Percentiles rank a stretch among this genome's conserved stretches.
phyloP scores from a whole-genome alignment of 1,140 invertebrate genomes.

The Pachypsylla venusta region DNA sequence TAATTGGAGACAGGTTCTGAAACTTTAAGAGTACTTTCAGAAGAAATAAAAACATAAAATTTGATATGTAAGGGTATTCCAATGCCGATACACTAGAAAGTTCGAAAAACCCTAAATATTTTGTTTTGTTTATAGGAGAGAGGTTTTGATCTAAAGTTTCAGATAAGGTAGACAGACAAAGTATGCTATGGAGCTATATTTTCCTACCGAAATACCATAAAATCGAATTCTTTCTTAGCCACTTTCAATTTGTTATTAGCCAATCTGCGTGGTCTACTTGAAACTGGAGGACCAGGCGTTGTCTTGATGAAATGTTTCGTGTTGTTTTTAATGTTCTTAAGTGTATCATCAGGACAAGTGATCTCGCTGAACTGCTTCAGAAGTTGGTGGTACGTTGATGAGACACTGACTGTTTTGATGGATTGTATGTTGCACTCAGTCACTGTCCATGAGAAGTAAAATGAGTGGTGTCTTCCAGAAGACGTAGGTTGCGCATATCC shows the following conservation, averaged over 20 bases:
- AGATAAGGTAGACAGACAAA: no score
- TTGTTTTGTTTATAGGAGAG: no score
- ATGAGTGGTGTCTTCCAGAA: neutral
- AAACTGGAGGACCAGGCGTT: conserved; percentile 29
- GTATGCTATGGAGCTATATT: no score
- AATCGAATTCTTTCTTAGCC: conserved; percentile 25
- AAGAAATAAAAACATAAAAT: no score
- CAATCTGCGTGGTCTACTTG: conserved; percentile 27
- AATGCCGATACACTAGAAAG: no score
- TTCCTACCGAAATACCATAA: no score
- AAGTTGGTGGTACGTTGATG: conserved; percentile 2
- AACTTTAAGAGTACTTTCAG: no score
- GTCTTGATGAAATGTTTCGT: conserved; percentile 1
- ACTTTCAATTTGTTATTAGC: conserved; percentile 24
- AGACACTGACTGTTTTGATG: conserved; percentile 6
- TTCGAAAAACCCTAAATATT: no score
- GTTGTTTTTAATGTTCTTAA: neutral
- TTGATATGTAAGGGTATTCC: no score
- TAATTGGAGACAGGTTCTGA: no score
- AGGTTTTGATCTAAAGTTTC: no score
- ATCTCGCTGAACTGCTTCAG: neutral
- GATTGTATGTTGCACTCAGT: conserved; percentile 2
- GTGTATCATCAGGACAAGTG: neutral
- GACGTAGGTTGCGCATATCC: neutral
- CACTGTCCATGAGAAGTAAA: neutral